Evolutionary conservation across 2,888 invertebrate species (phyloP).

Genomic region (Sialis lutaria): DNA sequence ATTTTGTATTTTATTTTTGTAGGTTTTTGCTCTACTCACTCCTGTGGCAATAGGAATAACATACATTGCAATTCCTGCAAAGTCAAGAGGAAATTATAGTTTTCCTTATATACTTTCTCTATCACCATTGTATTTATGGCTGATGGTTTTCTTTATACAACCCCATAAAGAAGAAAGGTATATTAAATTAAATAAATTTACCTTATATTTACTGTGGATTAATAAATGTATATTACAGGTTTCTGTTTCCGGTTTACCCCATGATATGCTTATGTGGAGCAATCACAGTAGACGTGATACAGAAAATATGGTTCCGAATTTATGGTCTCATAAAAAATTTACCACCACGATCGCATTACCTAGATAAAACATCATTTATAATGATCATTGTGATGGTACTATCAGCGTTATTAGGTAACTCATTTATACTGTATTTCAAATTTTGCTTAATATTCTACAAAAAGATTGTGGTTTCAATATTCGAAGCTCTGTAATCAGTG

Average conservation of each 20-base stretch:
- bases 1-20: constrained; percentile 14
- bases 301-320: constrained; percentile 50
- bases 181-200: not conserved
- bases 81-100: constrained; percentile 47
- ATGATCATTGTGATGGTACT: constrained; percentile 43
- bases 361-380: constrained; percentile 57
- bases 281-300: constrained; percentile 56
- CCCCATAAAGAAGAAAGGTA: constrained; percentile 81
- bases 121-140: constrained; percentile 73
- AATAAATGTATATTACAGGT: constrained; percentile 32
- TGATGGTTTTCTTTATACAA: constrained; percentile 70
- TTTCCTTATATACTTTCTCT: constrained; percentile 61
- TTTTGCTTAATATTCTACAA: too few relatives aligned
- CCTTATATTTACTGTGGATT: too few relatives aligned
- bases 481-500: too few relatives aligned
- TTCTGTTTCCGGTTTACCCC: constrained; percentile 90
- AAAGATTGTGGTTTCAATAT: too few relatives aligned
- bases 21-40: constrained; percentile 46
- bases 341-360: constrained; percentile 40
- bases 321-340: constrained; percentile 25
- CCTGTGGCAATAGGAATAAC: constrained; percentile 38
- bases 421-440: not conserved
- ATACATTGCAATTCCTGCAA: constrained; percentile 42
- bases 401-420: constrained; percentile 32
- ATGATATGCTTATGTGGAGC: constrained; percentile 71